Percentiles rank a stretch among this genome's conserved stretches.
phyloP scores from a whole-genome alignment of 1,140 invertebrate species.

The Lucilia cuprina region DNA sequence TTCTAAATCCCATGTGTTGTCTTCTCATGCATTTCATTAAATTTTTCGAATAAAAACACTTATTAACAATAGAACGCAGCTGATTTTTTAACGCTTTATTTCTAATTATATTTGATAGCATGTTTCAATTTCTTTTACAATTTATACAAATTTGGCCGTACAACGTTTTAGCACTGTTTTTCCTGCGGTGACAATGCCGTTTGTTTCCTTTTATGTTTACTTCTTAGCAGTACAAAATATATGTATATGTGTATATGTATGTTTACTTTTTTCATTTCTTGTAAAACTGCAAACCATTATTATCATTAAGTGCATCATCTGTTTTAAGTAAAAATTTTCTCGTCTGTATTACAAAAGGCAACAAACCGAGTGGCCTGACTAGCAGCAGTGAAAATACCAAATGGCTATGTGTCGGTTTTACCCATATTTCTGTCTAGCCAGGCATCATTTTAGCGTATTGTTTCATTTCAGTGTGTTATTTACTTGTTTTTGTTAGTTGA shows the following conservation, averaged over 20 bases:
- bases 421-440: background rate
- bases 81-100: background rate
- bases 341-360: background rate
- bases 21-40: constrained; percentile 24
- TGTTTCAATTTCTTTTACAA: background rate
- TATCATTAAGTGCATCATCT: constrained; percentile 31
- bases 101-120: too few relatives aligned
- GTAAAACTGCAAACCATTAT: background rate
- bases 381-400: background rate
- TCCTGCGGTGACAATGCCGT: background rate
- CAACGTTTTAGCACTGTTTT: background rate
- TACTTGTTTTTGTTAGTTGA: background rate
- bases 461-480: background rate
- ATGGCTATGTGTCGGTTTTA: background rate
- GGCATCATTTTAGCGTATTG: constrained; percentile 1
- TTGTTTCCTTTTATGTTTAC: background rate
- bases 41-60: background rate
- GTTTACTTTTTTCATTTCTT: background rate
- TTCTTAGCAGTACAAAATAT: background rate
- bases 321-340: background rate
- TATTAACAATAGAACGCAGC: background rate
- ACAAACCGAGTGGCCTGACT: background rate
- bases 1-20: constrained; percentile 33
- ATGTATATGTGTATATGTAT: too few relatives aligned
- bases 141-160: background rate